Evolutionary conservation across 1,140 invertebrate species (phyloP), one percentile per base, ranked within the genome.

Genomic region (Meteorus sp.): DNA sequence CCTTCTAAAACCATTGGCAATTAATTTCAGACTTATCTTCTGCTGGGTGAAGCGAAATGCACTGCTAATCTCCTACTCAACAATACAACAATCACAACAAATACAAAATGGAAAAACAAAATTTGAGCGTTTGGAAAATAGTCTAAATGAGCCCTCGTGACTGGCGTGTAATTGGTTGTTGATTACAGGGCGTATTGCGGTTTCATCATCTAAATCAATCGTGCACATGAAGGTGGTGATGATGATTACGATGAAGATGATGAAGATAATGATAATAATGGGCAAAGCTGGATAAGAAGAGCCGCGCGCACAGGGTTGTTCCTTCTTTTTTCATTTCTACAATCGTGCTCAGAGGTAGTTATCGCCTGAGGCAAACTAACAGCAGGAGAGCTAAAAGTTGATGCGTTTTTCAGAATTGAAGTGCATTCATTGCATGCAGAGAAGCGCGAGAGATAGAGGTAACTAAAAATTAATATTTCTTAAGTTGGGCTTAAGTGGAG

Each of bases 161-260:
- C 17, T 59, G 11, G 56, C 56, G 56, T 59, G 56, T 27, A 59
- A 13, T 31, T 29, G 43, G 9, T 19, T 27, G 19, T 20, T 37
- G 35, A 52, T 52, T 59, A 59, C 56, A 59, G 52, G 48, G 48
- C 35, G 13, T 56, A 37, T 15, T 11, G 17, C 27, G 8, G 23
- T 29, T 58, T 33, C n/a, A 27, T 25, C 48, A 52, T 59, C 33
- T 59, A 59, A 59, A 59, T 59, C 56, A 59, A 59, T 59, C 48
- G 56, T 37, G 8, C 6, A 27, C 8, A 56, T 19, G 15, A 52
- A 29, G 9, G 47, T 50, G 35, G 43, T 37, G 43, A 48, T 47
- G 44, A 48, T 31, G 47, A 7, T 6, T 19, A 17, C 35, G 17
- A 23, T 17, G 50, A 33, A 19, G 29, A 4, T 13, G 8, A 7